Conservation (phyloP, 2,888 invertebrate genomes). For the Sinotaia quadrata region DNA sequence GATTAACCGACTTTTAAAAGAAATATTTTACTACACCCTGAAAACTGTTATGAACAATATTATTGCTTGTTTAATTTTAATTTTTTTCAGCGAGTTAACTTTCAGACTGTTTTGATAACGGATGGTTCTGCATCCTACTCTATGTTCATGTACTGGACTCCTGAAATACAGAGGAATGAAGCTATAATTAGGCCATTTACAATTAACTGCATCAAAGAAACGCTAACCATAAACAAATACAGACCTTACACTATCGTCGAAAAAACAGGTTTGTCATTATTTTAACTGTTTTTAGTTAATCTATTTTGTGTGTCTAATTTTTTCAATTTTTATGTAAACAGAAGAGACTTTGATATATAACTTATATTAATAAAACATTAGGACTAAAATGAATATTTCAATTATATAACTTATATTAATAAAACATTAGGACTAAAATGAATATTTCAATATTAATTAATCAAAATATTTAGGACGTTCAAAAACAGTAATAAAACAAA, state of each 20-base stretch:
- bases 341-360: no score
- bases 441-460: no score
- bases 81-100: conserved; percentile 34
- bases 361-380: no score
- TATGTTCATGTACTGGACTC: conserved; percentile 20
- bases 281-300: no score
- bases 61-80: background rate
- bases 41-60: background rate
- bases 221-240: background rate
- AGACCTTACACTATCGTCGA: conserved; percentile 27
- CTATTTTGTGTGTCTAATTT: no score
- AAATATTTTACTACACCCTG: background rate
- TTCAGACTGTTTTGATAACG: conserved; percentile 29
- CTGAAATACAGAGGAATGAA: conserved; percentile 30
- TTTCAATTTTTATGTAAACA: no score
- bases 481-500: no score
- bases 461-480: no score
- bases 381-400: no score
- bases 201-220: conserved; percentile 8
- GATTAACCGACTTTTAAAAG: no score
- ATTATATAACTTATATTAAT: no score
- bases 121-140: conserved; percentile 23
- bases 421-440: no score
- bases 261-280: conserved; percentile 36
- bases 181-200: background rate